Conservation (phyloP, 1,140 invertebrate genomes). For the Berghia stephanieae region DNA sequence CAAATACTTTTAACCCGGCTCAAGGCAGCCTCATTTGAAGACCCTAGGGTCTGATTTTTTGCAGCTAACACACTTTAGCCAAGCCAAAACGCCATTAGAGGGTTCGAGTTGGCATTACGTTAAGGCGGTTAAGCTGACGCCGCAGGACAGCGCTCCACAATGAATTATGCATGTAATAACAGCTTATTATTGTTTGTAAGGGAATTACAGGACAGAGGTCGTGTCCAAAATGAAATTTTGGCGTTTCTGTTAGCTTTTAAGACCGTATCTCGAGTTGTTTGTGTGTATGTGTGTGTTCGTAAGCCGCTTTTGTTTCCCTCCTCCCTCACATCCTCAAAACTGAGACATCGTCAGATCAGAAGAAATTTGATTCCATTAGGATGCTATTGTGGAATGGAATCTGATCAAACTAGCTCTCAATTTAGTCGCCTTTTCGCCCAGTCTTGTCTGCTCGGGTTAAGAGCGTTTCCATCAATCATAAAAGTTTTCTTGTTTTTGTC, state of each 20-base stretch:
- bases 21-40: constrained; percentile 8
- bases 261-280: constrained; percentile 13
- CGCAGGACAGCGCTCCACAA: background rate
- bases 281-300: too few species aligned
- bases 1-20: constrained; percentile 33
- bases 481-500: too few species aligned
- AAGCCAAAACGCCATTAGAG: constrained; percentile 20
- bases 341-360: too few species aligned
- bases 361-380: constrained; percentile 29
- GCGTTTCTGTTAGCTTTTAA: constrained; percentile 28
- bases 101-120: background rate
- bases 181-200: constrained; percentile 36
- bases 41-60: constrained; percentile 14
- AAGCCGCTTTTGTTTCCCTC: too few species aligned
- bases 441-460: too few species aligned
- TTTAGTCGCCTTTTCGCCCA: too few species aligned
- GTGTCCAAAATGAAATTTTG: constrained; percentile 31
- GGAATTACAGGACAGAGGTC: constrained; percentile 27
- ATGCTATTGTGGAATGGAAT: too few species aligned
- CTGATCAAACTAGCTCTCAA: too few species aligned
- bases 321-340: too few species aligned
- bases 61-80: constrained; percentile 21
- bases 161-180: constrained; percentile 36
- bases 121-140: constrained; percentile 9
- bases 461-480: too few species aligned